These are phyloP conservation scores for Linurgus olivaceus DNA, from an alignment of 2,797 vertebrate species.

Conservation along the genomic window DNA sequence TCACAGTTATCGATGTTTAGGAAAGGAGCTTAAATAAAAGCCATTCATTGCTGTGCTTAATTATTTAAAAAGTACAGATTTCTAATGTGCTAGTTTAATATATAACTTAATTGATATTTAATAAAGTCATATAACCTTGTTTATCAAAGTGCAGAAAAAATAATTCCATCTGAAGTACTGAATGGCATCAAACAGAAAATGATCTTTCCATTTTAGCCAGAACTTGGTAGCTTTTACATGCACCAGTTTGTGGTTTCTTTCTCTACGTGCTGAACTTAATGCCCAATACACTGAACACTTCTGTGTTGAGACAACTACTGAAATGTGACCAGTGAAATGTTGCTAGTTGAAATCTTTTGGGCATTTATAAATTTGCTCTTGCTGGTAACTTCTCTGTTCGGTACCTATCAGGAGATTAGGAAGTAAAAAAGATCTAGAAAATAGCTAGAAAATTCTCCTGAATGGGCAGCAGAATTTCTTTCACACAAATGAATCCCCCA, in stretches of 20 bases:
- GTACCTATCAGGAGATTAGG: neutral
- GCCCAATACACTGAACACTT: neutral
- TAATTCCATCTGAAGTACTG: conserved; percentile 22
- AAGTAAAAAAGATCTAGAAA: neutral
- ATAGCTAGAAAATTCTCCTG: neutral
- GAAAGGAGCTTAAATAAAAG: conserved; percentile 37
- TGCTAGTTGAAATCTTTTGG: neutral
- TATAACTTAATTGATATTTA: conserved; percentile 68
- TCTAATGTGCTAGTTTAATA: conserved; percentile 50
- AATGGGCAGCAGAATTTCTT: neutral
- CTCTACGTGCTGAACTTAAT: neutral
- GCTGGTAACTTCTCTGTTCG: neutral
- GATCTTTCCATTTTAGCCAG: neutral
- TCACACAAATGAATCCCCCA: neutral
- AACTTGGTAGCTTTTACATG: neutral
- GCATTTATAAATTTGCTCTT: conserved; percentile 1
- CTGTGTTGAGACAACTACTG: neutral
- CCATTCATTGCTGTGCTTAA: conserved; percentile 64
- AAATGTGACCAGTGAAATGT: neutral
- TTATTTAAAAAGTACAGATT: conserved; percentile 71
- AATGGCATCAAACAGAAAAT: neutral
- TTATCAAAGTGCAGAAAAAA: conserved; percentile 53
- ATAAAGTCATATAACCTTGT: conserved; percentile 60
- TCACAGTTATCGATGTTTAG: conserved; percentile 44
- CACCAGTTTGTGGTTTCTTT: neutral